Conservation (phyloP, 2,113 vertebrate genomes). For the Ploceus nigricollis region DNA sequence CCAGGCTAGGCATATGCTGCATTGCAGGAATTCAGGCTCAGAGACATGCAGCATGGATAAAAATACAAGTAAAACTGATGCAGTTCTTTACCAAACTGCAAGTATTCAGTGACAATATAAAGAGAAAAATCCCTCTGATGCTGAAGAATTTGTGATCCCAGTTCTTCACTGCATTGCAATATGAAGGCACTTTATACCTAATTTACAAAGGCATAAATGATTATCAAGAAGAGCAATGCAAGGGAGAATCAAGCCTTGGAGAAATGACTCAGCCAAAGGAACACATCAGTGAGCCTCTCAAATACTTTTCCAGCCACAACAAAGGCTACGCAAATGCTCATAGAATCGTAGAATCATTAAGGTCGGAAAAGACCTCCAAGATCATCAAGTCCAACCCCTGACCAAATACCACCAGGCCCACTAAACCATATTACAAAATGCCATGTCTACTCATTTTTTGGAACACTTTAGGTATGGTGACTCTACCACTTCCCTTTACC, state of each 20-base stretch:
- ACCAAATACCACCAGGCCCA: neutral
- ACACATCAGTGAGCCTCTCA: neutral
- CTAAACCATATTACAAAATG: neutral
- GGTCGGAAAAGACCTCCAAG: neutral
- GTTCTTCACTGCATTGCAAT: fast-evolving
- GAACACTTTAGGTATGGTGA: neutral
- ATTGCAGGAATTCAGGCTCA: neutral
- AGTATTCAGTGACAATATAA: neutral
- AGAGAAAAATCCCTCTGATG: neutral
- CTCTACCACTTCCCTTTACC: neutral
- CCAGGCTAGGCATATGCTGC: neutral
- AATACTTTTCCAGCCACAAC: neutral
- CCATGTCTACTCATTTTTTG: neutral
- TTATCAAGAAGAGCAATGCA: neutral
- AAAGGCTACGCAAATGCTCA: neutral
- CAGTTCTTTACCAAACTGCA: neutral
- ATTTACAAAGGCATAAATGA: neutral
- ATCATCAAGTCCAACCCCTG: neutral
- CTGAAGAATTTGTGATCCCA: neutral
- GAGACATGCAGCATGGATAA: neutral
- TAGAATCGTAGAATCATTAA: neutral
- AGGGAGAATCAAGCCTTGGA: neutral
- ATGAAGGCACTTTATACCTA: neutral
- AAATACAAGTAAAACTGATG: neutral
- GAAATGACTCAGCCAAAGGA: neutral